Evolutionary conservation across 2,888 invertebrate genomes (phyloP).

Genomic region (Eristalis arbustorum): DNA sequence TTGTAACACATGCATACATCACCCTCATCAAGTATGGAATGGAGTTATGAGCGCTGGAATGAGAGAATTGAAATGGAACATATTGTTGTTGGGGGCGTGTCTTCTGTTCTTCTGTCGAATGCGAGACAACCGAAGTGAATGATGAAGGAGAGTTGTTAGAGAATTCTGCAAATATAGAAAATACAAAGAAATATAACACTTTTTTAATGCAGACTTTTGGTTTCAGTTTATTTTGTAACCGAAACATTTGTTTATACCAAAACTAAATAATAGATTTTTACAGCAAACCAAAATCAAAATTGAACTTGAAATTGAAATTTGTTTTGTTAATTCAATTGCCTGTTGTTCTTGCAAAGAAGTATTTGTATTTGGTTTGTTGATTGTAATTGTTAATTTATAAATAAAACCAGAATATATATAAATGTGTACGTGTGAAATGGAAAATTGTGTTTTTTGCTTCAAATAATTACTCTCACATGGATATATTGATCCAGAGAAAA

Average conservation of each 20-base stretch:
- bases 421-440: conserved; percentile 18
- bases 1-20: conserved; percentile 37
- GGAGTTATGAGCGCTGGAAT: conserved; percentile 24
- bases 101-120: conserved; percentile 9
- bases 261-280: conserved; percentile 1
- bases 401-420: conserved; percentile 28
- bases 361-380: conserved; percentile 32
- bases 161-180: neutral
- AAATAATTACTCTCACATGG: too few species aligned
- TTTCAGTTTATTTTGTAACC: conserved; percentile 20
- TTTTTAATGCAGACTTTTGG: neutral
- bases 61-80: conserved; percentile 45
- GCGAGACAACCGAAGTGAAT: conserved; percentile 12
- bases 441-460: too few species aligned
- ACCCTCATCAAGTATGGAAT: conserved; percentile 11
- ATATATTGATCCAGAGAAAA: too few species aligned
- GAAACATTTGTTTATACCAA: neutral
- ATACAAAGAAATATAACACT: neutral
- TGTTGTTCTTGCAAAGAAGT: conserved; percentile 47
- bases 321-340: conserved; percentile 36
- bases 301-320: conserved; percentile 20
- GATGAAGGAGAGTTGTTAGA: conserved; percentile 14
- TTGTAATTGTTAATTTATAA: conserved; percentile 51
- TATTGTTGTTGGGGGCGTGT: conserved; percentile 20
- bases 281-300: conserved; percentile 5